Evolutionary conservation across 2,888 invertebrate genomes (phyloP).

Genomic region (Sialis lutaria): DNA sequence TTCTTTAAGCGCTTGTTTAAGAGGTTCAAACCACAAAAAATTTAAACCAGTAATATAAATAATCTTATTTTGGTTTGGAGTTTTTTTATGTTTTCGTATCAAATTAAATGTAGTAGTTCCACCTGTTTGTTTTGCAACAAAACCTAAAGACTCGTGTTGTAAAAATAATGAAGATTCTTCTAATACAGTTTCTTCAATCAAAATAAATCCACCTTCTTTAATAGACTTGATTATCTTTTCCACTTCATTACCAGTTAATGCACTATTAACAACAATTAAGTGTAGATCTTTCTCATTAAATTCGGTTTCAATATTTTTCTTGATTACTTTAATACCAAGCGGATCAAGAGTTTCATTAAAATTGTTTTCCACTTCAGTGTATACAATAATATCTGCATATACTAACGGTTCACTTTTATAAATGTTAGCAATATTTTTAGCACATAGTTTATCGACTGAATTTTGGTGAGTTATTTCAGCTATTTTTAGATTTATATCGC

Average conservation of each 20-base stretch:
- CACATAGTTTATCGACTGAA: slow-evolving; percentile 22
- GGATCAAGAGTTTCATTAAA: slow-evolving; percentile 28
- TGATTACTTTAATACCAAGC: slow-evolving; percentile 35
- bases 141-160: slow-evolving; percentile 19
- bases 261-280: slow-evolving; percentile 11
- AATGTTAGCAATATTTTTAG: slow-evolving; percentile 35
- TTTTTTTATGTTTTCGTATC: slow-evolving; percentile 34
- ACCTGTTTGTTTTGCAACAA: slow-evolving; percentile 44
- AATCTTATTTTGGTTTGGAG: slow-evolving; percentile 26
- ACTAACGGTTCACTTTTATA: slow-evolving; percentile 51
- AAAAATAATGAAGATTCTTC: too few relatives aligned
- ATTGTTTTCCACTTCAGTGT: slow-evolving; percentile 22
- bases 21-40: slow-evolving; percentile 63
- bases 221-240: slow-evolving; percentile 11
- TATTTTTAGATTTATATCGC: slow-evolving; percentile 13
- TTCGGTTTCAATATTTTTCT: slow-evolving; percentile 33
- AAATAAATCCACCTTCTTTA: slow-evolving; percentile 21
- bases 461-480: too few relatives aligned
- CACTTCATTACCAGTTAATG: too few relatives aligned
- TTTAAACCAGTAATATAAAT: slow-evolving; percentile 49
- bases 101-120: slow-evolving; percentile 47
- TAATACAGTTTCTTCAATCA: slow-evolving; percentile 18
- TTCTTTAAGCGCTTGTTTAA: slow-evolving; percentile 58
- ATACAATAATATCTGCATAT: slow-evolving; percentile 43
- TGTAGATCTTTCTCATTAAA: slow-evolving; percentile 8